phyloP scores from a whole-genome alignment of 1,140 invertebrate species.

The Calycopis cecrops region DNA sequence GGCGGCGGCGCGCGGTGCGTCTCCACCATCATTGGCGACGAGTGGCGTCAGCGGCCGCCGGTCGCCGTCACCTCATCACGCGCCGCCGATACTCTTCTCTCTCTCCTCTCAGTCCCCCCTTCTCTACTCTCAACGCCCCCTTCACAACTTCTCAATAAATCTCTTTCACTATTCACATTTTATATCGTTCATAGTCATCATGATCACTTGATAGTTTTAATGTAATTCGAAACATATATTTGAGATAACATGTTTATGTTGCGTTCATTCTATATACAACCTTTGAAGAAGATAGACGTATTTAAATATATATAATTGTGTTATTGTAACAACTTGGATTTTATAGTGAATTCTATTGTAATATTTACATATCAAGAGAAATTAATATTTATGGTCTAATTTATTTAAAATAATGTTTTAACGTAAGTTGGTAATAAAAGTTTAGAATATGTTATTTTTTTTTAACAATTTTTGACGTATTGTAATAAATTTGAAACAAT shows the following conservation, averaged over 20 bases:
- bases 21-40: constrained; percentile 73
- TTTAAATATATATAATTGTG: background rate
- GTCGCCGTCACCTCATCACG: constrained; percentile 66
- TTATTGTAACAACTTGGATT: constrained; percentile 3
- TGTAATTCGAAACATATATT: background rate
- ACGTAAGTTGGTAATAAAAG: too few species aligned
- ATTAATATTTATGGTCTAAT: background rate
- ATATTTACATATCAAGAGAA: background rate
- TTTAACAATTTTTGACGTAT: too few species aligned
- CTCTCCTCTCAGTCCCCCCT: constrained; percentile 20
- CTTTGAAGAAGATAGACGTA: background rate
- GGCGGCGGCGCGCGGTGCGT: constrained; percentile 69
- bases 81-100: constrained; percentile 25
- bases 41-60: constrained; percentile 68
- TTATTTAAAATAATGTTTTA: background rate
- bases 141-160: background rate
- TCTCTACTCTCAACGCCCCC: constrained; percentile 14
- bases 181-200: constrained; percentile 16
- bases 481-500: background rate
- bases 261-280: background rate
- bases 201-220: background rate
- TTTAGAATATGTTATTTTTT: too few species aligned
- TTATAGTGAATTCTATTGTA: background rate
- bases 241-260: constrained; percentile 3
- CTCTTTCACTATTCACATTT: constrained; percentile 23